Base-by-base conservation (phyloP, 2,797 vertebrate genomes). In the Crossoptilon crossoptilon region DNA sequence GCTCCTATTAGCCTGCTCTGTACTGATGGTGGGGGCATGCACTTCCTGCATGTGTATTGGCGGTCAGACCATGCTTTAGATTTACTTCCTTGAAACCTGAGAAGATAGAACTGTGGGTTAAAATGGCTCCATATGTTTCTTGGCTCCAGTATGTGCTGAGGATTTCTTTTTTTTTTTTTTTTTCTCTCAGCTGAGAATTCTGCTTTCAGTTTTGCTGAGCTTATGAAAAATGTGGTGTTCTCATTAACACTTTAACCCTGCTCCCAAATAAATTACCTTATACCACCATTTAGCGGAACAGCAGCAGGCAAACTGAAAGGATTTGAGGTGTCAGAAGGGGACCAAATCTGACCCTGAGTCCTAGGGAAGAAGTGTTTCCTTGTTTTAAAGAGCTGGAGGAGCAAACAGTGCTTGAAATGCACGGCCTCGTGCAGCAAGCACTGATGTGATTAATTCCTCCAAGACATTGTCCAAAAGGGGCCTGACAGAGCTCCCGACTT, bases 261-360 rank as follows among this genome's bases (percentile, higher is more conserved):
- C 64, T 96, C 75, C 80, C 87, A 93, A 74, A 95, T 96, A 96
- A 95, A 93, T 93, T 91, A 91, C 48, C 51, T 49, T 56, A 86
- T 3, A 14, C 69, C 78, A 78, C 67, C 88, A 68, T 93, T 91
- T 90, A 90, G 73, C 58, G 79, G 72, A 77, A 88, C 78, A 88
- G 93, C 59, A 88, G 71, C 90, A 94, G 90, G 74, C 80, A 96
- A 95, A 91, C 33, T 76, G 84, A 92, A 92, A 77, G 69, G 56
- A 87, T 91, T 59, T 86, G 75, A 90, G 64, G 73, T 75, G 81
- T 87, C 85, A 90, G 78, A 66, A 72, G 37, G 56, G 58, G 55
- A 75, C 60, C 69, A 96, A 87, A 88, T 37, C 68, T 87, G 73
- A 88, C 59, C 79, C 19, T 6, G 33, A 72, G 91, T 88, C 37